These are phyloP conservation scores for Echinometra lucunter DNA, from an alignment of 53 echinoderm and acorn worm genomes.

Conservation along the genomic window DNA sequence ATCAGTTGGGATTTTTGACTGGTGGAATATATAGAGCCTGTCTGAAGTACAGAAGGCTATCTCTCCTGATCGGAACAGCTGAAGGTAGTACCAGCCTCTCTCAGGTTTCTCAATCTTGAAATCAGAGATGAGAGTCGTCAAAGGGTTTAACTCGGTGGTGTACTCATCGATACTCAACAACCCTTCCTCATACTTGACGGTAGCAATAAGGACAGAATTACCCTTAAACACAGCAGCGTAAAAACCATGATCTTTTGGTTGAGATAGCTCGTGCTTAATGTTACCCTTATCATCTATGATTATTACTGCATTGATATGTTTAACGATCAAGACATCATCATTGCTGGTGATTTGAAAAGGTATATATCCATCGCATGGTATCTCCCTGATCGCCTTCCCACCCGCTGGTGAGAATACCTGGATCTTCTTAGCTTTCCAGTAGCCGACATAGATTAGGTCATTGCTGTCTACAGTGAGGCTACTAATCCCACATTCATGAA, in stretches of 20 bases:
- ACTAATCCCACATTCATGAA: background rate
- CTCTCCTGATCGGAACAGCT: background rate
- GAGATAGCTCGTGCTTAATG: background rate
- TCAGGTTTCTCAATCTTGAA: background rate
- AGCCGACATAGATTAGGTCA: slow-evolving; percentile 30
- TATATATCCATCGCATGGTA: background rate
- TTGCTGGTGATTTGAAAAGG: background rate
- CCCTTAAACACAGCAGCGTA: background rate
- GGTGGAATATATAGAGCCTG: background rate
- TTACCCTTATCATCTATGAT: background rate
- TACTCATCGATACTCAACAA: slow-evolving; percentile 2
- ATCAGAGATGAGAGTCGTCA: background rate
- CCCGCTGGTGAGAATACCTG: slow-evolving; percentile 35
- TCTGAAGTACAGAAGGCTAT: slow-evolving; percentile 14
- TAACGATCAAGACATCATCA: background rate
- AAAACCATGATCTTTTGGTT: background rate
- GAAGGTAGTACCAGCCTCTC: background rate
- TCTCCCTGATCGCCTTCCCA: slow-evolving; percentile 37
- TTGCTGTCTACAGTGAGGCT: background rate
- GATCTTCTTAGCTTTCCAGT: slow-evolving; percentile 6
- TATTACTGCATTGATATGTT: background rate
- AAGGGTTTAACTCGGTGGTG: background rate
- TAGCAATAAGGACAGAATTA: background rate
- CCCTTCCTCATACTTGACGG: background rate
- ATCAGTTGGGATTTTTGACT: too few species aligned